These are phyloP conservation scores for Odontocerum albicorne DNA, from an alignment of 2,888 invertebrate genomes.

Conservation along the genomic window DNA sequence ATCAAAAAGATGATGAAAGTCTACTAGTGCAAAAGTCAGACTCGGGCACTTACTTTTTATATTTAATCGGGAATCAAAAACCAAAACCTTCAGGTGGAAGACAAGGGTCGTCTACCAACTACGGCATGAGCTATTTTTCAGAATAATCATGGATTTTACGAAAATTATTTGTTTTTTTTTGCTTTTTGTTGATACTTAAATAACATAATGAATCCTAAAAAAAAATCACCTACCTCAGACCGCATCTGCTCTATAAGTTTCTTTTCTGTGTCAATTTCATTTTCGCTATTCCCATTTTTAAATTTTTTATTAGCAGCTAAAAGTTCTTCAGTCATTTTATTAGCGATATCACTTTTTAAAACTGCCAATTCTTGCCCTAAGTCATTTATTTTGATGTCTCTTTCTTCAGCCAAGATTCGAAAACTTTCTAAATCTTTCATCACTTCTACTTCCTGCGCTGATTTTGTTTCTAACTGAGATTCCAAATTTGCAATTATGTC, in stretches of 20 bases:
- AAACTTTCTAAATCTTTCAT: slow-evolving; percentile 61
- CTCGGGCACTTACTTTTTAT: too few species aligned
- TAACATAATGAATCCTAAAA: too few species aligned
- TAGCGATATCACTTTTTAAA: slow-evolving; percentile 50
- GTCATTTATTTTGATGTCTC: slow-evolving; percentile 59
- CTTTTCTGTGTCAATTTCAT: slow-evolving; percentile 34
- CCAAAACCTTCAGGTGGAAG: too few species aligned
- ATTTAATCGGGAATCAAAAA: too few species aligned
- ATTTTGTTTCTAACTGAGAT: slow-evolving; percentile 69
- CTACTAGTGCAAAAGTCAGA: too few species aligned
- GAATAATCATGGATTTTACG: too few species aligned
- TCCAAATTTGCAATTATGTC: slow-evolving; percentile 81
- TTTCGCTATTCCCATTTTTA: slow-evolving; percentile 40
- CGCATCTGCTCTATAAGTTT: slow-evolving; percentile 47
- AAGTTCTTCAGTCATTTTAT: slow-evolving; percentile 49
- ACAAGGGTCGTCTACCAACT: too few species aligned
- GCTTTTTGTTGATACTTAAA: too few species aligned
- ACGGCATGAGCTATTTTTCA: too few species aligned
- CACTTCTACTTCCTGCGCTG: slow-evolving; percentile 62
- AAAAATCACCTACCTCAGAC: slow-evolving; percentile 50
- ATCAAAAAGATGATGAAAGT: too few species aligned
- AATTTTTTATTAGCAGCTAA: slow-evolving; percentile 41
- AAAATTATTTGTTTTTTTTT: too few species aligned
- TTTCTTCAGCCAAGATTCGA: slow-evolving; percentile 57
- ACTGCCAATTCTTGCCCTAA: slow-evolving; percentile 58